Base-by-base conservation (phyloP, 2,888 invertebrate genomes). In the Lepetodrilus schrolli region DNA sequence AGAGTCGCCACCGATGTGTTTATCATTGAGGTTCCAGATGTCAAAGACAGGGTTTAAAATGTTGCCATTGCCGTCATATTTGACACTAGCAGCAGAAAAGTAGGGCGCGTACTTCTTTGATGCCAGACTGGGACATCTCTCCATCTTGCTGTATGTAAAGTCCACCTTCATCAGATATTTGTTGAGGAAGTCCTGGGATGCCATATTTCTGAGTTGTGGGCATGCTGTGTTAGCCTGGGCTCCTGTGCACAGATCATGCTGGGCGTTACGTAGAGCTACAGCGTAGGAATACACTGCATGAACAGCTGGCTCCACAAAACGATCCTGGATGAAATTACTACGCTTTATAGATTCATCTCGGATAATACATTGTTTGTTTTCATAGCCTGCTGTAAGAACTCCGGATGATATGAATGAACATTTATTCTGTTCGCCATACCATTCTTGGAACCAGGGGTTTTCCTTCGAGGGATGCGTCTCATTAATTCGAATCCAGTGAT, bases 201-300 rank as follows among this genome's bases (percentile, higher is more conserved):
- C 71, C 77, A 88, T 77, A 4, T 77, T 23, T 5, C 70, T 74
- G 23, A 89, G 74, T 0, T 65, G 43, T 13, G 49, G 21, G 71
- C 89, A 89, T 49, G 85, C 73, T 0, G 88, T 88, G 17, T 72
- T 21, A 2, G 80, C 66, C 0, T 43, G 48, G 0, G 77, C 76
- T 0, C 79, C 77, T 8, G 5, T 13, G 78, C 89, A 89, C 8
- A 81, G 70, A 10, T 43, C 78, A 1, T 8, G 50, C 73, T 87
- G 88, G 4, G 89, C 89, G 10, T 77, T 74, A 13, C 83, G 84
- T 65, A 89, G 73, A 1, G 88, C 88, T 49, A 78, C 78, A 13
- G 89, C 89, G 66, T 87, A 89, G 0, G 84, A 79, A 70, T 77
- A 88, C 4, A 88, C 86, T 4, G 87, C 83, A 74, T 87, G 83